Evolutionary conservation across 2,888 invertebrate genomes (phyloP).

Genomic region (Drosophila emarginata): DNA sequence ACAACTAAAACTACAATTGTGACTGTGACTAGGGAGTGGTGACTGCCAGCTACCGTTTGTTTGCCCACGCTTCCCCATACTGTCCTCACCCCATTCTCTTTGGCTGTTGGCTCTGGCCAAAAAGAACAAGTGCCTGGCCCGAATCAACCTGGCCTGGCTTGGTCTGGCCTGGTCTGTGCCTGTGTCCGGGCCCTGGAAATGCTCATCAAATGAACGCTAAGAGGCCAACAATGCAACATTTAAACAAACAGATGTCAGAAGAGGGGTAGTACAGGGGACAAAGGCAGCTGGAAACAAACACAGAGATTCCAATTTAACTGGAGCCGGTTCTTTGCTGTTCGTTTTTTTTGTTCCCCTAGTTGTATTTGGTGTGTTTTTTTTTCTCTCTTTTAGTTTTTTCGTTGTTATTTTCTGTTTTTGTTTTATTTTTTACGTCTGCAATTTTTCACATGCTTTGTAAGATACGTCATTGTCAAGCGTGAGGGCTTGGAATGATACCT

Average conservation of each 20-base stretch:
- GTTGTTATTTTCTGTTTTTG: conserved; percentile 18
- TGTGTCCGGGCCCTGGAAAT: conserved; percentile 51
- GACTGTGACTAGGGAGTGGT: conserved; percentile 21
- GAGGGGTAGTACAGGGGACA: background rate
- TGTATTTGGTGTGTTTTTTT: conserved; percentile 42
- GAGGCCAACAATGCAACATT: conserved; percentile 70
- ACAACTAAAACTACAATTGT: conserved; percentile 13
- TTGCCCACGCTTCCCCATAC: conserved; percentile 57
- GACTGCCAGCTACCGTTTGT: conserved; percentile 66
- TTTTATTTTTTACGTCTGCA: conserved; percentile 49
- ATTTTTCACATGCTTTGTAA: conserved; percentile 77
- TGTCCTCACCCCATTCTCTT: background rate
- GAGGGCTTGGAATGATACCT: conserved; percentile 40
- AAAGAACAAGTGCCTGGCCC: conserved; percentile 61
- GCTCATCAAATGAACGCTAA: conserved; percentile 74
- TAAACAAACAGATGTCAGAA: conserved; percentile 61
- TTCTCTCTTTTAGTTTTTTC: conserved; percentile 19
- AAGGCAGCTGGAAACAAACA: conserved; percentile 9
- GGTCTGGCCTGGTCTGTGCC: background rate
- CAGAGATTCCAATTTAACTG: conserved; percentile 56
- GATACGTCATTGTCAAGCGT: conserved; percentile 79
- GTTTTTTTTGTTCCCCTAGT: conserved; percentile 54
- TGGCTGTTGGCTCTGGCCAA: conserved; percentile 36
- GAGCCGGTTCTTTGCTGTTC: conserved; percentile 70
- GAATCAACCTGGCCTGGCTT: conserved; percentile 17